Conservation (phyloP, 2,797 vertebrate genomes). For the Pseudopleuronectes americanus region DNA sequence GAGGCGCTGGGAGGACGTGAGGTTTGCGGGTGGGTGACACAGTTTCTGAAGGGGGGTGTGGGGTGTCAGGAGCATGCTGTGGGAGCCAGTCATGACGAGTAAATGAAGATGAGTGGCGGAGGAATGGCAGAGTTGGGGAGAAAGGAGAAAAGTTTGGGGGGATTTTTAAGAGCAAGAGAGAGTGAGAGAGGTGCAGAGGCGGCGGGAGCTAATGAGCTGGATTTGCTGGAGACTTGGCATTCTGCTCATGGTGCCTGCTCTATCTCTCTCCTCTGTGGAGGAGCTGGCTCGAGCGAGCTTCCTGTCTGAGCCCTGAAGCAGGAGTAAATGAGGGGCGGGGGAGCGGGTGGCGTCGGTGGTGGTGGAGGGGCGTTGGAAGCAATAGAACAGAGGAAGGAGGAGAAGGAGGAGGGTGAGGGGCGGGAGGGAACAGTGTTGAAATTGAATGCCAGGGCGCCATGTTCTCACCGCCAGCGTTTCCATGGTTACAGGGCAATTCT, state of each 20-base stretch:
- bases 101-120: constrained; percentile 45
- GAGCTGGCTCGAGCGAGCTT: constrained; percentile 81
- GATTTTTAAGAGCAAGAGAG: constrained; percentile 47
- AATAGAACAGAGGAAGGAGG: constrained; percentile 73
- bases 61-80: constrained; percentile 40
- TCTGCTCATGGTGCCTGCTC: constrained; percentile 77
- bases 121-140: constrained; percentile 34
- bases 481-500: constrained; percentile 86
- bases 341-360: constrained; percentile 9
- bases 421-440: constrained; percentile 76
- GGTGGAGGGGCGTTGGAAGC: constrained; percentile 59
- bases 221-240: constrained; percentile 83
- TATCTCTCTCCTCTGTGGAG: constrained; percentile 74
- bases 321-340: constrained; percentile 76
- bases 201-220: constrained; percentile 80
- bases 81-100: constrained; percentile 29
- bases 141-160: constrained; percentile 19
- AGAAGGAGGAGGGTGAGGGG: constrained; percentile 64
- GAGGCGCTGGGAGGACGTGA: constrained; percentile 22
- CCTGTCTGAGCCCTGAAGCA: constrained; percentile 84
- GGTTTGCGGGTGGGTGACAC: constrained; percentile 33
- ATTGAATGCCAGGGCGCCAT: constrained; percentile 85
- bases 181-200: constrained; percentile 55
- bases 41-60: constrained; percentile 39
- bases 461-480: constrained; percentile 86